Conservation (phyloP, 2,113 vertebrate genomes). For the Petromus typicus region DNA sequence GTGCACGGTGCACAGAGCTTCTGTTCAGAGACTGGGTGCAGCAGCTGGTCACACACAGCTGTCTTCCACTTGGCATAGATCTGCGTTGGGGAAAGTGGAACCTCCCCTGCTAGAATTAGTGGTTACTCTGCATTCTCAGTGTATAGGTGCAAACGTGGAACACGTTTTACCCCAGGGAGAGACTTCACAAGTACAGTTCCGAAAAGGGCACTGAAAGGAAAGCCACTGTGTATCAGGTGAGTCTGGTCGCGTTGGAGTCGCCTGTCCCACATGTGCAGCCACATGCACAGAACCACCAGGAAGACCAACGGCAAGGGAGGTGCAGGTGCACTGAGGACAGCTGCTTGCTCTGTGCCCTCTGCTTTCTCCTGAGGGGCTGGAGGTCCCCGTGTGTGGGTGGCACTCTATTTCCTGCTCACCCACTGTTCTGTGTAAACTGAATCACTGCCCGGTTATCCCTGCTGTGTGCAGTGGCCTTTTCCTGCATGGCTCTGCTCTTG, state of each 20-base stretch:
- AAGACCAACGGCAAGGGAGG: too few relatives aligned
- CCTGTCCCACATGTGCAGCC: too few relatives aligned
- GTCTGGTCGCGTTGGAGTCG: too few relatives aligned
- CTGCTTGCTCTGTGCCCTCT: background rate
- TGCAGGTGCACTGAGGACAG: background rate
- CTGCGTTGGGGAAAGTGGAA: background rate
- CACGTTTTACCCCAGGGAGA: background rate
- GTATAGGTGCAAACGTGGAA: background rate
- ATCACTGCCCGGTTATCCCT: background rate
- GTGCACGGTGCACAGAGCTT: too few relatives aligned
- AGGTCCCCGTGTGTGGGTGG: too few relatives aligned
- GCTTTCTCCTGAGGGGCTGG: background rate
- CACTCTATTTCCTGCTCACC: too few relatives aligned
- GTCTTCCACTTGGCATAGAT: background rate
- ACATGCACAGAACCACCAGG: background rate
- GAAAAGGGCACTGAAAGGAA: background rate
- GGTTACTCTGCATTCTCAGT: background rate
- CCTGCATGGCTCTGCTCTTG: background rate
- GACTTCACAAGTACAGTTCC: background rate
- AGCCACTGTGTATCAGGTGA: background rate
- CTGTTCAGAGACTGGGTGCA: background rate
- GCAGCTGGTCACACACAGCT: background rate
- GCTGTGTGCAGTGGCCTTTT: background rate
- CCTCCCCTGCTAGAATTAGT: background rate
- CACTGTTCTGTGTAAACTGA: background rate